Evolutionary conservation across 1,140 invertebrate genomes (phyloP), one percentile per base, ranked within the genome.

Genomic region (Achatina immaculata): DNA sequence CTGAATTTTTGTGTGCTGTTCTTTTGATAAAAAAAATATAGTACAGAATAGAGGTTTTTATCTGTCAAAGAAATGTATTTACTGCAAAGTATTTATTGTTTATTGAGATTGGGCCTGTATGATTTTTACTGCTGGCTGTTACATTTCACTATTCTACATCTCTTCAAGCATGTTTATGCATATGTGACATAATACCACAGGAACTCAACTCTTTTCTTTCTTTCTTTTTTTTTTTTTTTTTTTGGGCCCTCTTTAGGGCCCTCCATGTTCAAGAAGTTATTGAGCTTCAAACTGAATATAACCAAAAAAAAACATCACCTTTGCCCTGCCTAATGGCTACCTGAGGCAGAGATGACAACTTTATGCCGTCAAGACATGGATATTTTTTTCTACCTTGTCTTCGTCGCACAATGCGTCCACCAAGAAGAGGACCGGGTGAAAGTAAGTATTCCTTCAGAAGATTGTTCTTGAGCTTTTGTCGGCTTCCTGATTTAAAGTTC

Each of bases 221-320:
- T 21, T 16, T 43, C n/a, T 43, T 40, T 24, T 4, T 45, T 19
- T 45, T 45, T 55, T 31, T 40, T 58, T 38, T 51, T 40, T 43
- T 58, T 75, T 40, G 72, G 72, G 40, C 72, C 72, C 45, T 75
- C 34, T 75, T 40, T 24, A 43, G 72, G 72, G 40, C 72, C 72
- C 45, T 31, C 72, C 28, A 48, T 14, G 16, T 51, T 48, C 72
- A 43, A 75, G 72, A 58, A 75, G 72, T 55, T 40, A 75, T 75
- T 75, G 36, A 51, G 7, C 51, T 75, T 58, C 45, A 51, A 40
- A 71, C 68, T 71, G 38, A 3, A 71, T 71, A 71, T 11, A 71
- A 71, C 68, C 68, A 66, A 66, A 16, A 9, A n/a, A n/a, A n/a
- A n/a, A n/a, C n/a, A n/a, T n/a, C n/a, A n/a, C n/a, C n/a, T n/a